Percentiles rank a stretch among this genome's conserved stretches.
These are phyloP conservation scores for Xyrichtys novacula DNA, from an alignment of 2,797 vertebrate genomes.

Conservation along the genomic window DNA sequence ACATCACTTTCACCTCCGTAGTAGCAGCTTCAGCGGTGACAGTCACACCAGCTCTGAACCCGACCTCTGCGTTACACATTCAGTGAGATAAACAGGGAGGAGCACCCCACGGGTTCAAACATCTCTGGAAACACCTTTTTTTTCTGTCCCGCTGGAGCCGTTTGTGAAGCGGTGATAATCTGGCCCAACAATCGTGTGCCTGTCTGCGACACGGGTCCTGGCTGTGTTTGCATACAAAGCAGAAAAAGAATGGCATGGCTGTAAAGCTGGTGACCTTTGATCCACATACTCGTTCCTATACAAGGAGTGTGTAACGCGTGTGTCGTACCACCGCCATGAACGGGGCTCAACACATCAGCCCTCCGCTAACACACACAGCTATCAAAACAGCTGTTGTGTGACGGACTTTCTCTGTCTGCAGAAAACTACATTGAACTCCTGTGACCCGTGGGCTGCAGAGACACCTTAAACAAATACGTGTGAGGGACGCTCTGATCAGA, in stretches of 20 bases:
- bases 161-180: slow-evolving; percentile 71
- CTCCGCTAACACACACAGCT: slow-evolving; percentile 29
- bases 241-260: slow-evolving; percentile 73
- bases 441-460: not conserved
- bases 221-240: slow-evolving; percentile 78
- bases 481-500: too few species aligned
- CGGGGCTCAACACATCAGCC: slow-evolving; percentile 28
- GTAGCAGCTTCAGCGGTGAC: not conserved
- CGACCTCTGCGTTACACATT: slow-evolving; percentile 4
- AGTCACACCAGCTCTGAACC: not conserved
- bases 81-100: not conserved
- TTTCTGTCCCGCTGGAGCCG: slow-evolving; percentile 36
- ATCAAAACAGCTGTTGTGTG: slow-evolving; percentile 42
- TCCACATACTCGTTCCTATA: slow-evolving; percentile 66
- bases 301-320: slow-evolving; percentile 31
- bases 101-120: slow-evolving; percentile 17
- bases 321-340: slow-evolving; percentile 38
- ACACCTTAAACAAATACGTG: not conserved
- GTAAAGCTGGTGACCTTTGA: slow-evolving; percentile 76
- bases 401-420: slow-evolving; percentile 9
- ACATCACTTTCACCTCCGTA: not conserved
- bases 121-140: slow-evolving; percentile 49
- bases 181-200: slow-evolving; percentile 66
- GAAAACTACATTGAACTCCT: not conserved
- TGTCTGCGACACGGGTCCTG: slow-evolving; percentile 65